A percentile compares a stretch with the other conserved stretches of the same genome.
phyloP scores from a whole-genome alignment of 2,888 invertebrate species.

The Saturnia pavonia region DNA sequence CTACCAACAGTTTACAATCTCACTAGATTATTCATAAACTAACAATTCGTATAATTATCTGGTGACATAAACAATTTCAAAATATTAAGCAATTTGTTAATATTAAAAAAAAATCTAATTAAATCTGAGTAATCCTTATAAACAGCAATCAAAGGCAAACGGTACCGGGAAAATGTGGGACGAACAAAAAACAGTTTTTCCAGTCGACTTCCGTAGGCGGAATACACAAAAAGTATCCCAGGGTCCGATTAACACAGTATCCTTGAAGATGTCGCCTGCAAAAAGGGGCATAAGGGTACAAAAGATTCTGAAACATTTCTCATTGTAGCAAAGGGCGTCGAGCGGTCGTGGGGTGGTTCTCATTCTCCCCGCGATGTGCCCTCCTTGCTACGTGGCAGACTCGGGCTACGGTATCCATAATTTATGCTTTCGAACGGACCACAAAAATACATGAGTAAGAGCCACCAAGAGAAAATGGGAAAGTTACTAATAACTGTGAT shows the following conservation, averaged over 20 bases:
- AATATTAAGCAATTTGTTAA: neutral
- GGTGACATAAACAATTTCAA: too few species aligned
- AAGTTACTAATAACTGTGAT: constrained; percentile 48
- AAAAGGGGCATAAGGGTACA: constrained; percentile 74
- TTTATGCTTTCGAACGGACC: constrained; percentile 75
- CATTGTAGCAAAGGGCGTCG: constrained; percentile 58
- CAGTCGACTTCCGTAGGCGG: constrained; percentile 50
- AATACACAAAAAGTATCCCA: constrained; percentile 65
- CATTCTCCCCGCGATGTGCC: constrained; percentile 28
- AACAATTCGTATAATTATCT: too few species aligned
- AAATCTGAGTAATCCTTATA: constrained; percentile 32
- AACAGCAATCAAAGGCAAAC: constrained; percentile 51
- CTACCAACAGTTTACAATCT: too few species aligned
- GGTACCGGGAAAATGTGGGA: constrained; percentile 27
- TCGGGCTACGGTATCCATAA: constrained; percentile 74
- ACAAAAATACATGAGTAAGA: constrained; percentile 74
- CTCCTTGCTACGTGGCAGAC: constrained; percentile 59
- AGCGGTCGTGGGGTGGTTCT: constrained; percentile 37
- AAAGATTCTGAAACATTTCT: constrained; percentile 77
- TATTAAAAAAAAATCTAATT: constrained; percentile 22
- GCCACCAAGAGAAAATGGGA: constrained; percentile 63
- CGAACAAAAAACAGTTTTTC: constrained; percentile 51
- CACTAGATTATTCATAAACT: too few species aligned
- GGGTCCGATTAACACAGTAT: constrained; percentile 78
- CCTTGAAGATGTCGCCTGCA: constrained; percentile 77